A percentile compares a stretch with the other conserved stretches of the same genome.
These are phyloP conservation scores for Porites rus DNA, from an alignment of 92 coral and sea anemone species.

Conservation along the genomic window DNA sequence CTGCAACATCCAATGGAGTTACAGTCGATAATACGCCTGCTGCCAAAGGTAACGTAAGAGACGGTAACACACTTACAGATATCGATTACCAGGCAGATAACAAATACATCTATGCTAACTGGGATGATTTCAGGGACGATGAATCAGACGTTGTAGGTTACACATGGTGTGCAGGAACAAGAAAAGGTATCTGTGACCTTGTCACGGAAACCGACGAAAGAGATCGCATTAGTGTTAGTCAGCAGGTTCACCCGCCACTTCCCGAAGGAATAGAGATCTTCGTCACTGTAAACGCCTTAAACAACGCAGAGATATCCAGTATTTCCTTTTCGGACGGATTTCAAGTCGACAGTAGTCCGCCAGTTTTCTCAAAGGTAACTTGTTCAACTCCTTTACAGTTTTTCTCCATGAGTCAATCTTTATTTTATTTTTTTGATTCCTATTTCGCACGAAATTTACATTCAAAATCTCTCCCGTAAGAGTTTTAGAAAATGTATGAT, in stretches of 20 bases:
- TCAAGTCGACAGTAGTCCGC: slow-evolving; percentile 77
- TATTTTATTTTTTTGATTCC: not conserved
- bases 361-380: slow-evolving; percentile 70
- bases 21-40: slow-evolving; percentile 82
- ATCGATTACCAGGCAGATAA: slow-evolving; percentile 68
- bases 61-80: slow-evolving; percentile 70
- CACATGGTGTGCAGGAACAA: slow-evolving; percentile 88
- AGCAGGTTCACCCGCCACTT: slow-evolving; percentile 48
- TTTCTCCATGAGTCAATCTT: not conserved
- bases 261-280: slow-evolving; percentile 75
- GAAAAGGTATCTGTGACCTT: slow-evolving; percentile 81
- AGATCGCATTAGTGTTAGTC: slow-evolving; percentile 36
- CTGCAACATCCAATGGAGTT: slow-evolving; percentile 70
- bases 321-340: slow-evolving; percentile 75
- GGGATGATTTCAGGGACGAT: slow-evolving; percentile 85
- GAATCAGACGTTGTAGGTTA: slow-evolving; percentile 79
- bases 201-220: slow-evolving; percentile 65
- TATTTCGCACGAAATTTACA: not conserved
- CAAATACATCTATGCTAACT: slow-evolving; percentile 75
- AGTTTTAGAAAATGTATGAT: no score
- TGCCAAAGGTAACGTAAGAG: slow-evolving; percentile 63
- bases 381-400: not conserved
- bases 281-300: slow-evolving; percentile 69
- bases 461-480: no score
- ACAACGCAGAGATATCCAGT: slow-evolving; percentile 73